phyloP scores from a whole-genome alignment of 2,888 invertebrate species.

The Pandemis heparana region DNA sequence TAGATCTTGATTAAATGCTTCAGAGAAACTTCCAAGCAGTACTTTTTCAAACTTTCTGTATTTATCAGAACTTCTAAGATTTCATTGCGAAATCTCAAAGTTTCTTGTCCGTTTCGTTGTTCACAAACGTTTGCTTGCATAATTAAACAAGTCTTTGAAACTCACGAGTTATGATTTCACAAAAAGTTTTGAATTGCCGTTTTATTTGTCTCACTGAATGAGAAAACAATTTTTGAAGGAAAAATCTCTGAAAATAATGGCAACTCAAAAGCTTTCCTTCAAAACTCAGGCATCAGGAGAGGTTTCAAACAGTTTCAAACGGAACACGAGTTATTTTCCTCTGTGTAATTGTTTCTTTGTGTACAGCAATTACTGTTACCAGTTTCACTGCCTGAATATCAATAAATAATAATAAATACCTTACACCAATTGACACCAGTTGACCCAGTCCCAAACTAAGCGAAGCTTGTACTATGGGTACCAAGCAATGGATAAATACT shows the following conservation, averaged over 20 bases:
- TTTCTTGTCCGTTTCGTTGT: conserved; percentile 18
- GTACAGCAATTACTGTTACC: background rate
- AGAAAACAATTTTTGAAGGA: background rate
- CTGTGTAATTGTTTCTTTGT: background rate
- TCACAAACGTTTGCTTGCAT: conserved; percentile 24
- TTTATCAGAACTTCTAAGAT: background rate
- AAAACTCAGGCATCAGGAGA: background rate
- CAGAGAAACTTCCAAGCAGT: background rate
- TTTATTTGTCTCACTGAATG: background rate
- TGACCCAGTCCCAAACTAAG: too few relatives aligned
- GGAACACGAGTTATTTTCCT: background rate
- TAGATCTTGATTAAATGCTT: background rate
- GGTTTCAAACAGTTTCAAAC: background rate
- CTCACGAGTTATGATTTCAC: conserved; percentile 44
- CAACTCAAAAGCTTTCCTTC: conserved; percentile 1
- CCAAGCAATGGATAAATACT: too few relatives aligned
- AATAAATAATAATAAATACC: too few relatives aligned
- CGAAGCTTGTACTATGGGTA: too few relatives aligned
- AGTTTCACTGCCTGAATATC: background rate
- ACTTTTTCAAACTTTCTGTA: conserved; percentile 7
- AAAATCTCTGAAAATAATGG: background rate
- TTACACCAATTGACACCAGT: too few relatives aligned
- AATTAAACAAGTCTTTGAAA: conserved; percentile 29
- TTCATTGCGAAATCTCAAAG: background rate
- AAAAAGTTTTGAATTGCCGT: conserved; percentile 13